Evolutionary conservation across 1,140 invertebrate species (phyloP).

Genomic region (Pseudomyrmex flavicornis): DNA sequence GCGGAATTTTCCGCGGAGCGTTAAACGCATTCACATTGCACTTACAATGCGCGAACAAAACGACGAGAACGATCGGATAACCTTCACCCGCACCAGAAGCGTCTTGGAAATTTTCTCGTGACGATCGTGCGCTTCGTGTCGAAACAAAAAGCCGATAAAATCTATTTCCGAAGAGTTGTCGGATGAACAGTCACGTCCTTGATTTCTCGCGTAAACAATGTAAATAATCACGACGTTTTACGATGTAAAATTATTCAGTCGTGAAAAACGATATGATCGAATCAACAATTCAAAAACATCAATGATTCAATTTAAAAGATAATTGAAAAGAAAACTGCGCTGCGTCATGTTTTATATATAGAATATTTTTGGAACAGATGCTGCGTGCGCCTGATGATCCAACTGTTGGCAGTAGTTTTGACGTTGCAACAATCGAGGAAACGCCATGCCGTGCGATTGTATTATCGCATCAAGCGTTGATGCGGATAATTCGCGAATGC

Average conservation of each 20-base stretch:
- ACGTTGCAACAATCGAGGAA: conserved; percentile 2
- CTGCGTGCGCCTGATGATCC: not conserved
- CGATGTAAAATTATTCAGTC: too few relatives aligned
- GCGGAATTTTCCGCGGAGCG: conserved; percentile 39
- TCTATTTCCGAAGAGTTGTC: too few relatives aligned
- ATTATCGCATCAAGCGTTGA: not conserved
- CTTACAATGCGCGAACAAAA: conserved; percentile 7
- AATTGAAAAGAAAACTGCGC: not conserved
- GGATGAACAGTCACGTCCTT: too few relatives aligned
- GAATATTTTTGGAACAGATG: conserved; percentile 18
- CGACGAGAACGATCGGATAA: not conserved
- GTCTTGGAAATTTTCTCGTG: not conserved
- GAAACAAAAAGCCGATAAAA: too few relatives aligned
- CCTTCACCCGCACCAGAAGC: conserved; percentile 19
- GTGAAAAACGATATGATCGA: too few relatives aligned
- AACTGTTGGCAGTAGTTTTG: not conserved
- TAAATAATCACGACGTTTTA: too few relatives aligned
- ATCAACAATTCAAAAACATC: not conserved
- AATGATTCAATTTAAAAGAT: not conserved
- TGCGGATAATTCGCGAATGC: not conserved
- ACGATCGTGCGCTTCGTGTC: too few relatives aligned
- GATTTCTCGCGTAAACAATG: too few relatives aligned
- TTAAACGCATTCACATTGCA: not conserved
- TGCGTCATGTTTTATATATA: not conserved
- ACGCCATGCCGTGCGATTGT: not conserved